Conservation (phyloP, 2,888 invertebrate genomes). For the Tetropium fuscum region DNA sequence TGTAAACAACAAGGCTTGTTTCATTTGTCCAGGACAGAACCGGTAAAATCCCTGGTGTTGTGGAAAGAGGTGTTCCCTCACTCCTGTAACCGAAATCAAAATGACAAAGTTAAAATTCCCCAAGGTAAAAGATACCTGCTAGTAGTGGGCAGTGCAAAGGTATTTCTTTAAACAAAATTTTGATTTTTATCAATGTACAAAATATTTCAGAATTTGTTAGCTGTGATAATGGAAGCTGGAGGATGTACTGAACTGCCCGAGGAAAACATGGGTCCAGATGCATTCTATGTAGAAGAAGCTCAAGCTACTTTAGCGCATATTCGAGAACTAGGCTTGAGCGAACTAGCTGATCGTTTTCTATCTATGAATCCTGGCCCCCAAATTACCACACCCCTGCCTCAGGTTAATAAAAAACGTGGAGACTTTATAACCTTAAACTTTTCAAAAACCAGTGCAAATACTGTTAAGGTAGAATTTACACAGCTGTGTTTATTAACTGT, state of each 20-base stretch:
- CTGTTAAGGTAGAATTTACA: constrained; percentile 30
- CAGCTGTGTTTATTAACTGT: not conserved
- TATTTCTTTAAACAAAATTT: constrained; percentile 39
- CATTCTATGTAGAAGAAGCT: constrained; percentile 91
- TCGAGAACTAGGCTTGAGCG: constrained; percentile 80
- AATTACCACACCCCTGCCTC: constrained; percentile 59
- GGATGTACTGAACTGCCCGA: constrained; percentile 77
- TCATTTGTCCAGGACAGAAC: constrained; percentile 74
- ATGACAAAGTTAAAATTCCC: constrained; percentile 65
- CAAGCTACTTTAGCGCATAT: constrained; percentile 86
- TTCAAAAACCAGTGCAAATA: constrained; percentile 27
- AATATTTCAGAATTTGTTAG: constrained; percentile 71
- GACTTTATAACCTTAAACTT: constrained; percentile 57
- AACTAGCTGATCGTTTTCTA: constrained; percentile 77
- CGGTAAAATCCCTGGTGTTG: constrained; percentile 77
- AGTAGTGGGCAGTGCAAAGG: constrained; percentile 77
- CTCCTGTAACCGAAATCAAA: constrained; percentile 62
- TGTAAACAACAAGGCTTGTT: constrained; percentile 81
- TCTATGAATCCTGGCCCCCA: constrained; percentile 76
- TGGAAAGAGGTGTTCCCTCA: constrained; percentile 82
- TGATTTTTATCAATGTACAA: not conserved
- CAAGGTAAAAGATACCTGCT: constrained; percentile 80
- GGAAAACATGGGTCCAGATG: constrained; percentile 77
- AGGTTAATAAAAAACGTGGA: constrained; percentile 48
- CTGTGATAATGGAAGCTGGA: constrained; percentile 82